Evolutionary conservation across 2,888 invertebrate genomes (phyloP), one percentile per base, ranked within the genome.

Genomic region (Synergus umbraculus): DNA sequence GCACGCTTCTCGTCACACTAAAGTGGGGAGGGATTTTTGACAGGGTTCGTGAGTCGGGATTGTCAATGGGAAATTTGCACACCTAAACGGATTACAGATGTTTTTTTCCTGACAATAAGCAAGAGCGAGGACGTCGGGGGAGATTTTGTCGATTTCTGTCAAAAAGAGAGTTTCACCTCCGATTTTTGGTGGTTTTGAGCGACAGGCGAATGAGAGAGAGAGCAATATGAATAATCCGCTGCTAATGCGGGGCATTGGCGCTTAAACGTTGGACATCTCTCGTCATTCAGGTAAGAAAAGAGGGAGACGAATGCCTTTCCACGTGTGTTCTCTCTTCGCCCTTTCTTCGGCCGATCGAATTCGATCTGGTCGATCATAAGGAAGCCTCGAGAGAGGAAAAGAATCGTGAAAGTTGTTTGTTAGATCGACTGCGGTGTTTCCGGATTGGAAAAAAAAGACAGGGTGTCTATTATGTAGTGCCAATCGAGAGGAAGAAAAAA

Each of bases 61-160:
- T 81, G 78, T 90, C 87, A 91, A 91, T 90, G 86, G 88, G 83
- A 90, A 92, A 92, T 92, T 92, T 91, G 92, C 92, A 91, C 91
- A 90, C 89, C 86, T 92, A 92, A 92, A 92, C 91, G 91, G 92
- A 92, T 92, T 92, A 92, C 92, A 92, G 91, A 91, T 92, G 91
- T 92, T 91, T 91, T 89, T 86, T 84, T 77, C 82, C 80, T 85
- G 83, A 85, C 87, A 85, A 86, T 86, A 85, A 66, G 82, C 80
- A 82, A 81, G 82, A 29, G 79, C 82, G 82, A 81, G 83, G 83
- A 64, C 37, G 29, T 81, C 82, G 81, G 80, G 79, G 80, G 83
- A 83, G 84, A 85, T 84, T 86, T 29, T 85, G 82, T 85, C 81
- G 81, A 82, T 82, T 81, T 82, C 76, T 80, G 81, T 76, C 85